A percentile compares a stretch with the other conserved stretches of the same genome.
Evolutionary conservation across 2,113 vertebrate genomes (phyloP).

Genomic region (Ailuropoda melanoleuca): DNA sequence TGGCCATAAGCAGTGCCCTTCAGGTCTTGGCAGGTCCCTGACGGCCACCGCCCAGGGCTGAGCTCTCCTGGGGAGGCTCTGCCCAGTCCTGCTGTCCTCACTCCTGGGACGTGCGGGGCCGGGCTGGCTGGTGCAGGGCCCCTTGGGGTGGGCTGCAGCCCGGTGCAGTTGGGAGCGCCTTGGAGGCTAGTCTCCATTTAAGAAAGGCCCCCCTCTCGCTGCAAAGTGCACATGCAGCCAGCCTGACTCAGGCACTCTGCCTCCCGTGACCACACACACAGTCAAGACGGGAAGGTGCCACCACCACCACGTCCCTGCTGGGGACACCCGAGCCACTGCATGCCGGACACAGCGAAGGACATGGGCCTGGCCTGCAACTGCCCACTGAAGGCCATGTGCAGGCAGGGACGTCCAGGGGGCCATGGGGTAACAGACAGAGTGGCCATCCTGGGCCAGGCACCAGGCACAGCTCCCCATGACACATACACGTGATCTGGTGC

Average conservation of each 20-base stretch:
- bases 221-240: neutral
- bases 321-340: neutral
- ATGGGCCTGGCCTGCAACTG: rapidly evolving
- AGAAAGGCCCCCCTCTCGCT: rapidly evolving
- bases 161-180: too few relatives aligned
- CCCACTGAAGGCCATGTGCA: neutral
- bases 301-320: neutral
- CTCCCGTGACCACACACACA: neutral
- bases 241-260: neutral
- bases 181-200: neutral
- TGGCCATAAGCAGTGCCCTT: rapidly evolving
- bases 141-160: neutral
- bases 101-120: neutral
- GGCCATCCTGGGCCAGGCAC: rapidly evolving
- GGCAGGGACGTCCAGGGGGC: neutral
- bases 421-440: neutral
- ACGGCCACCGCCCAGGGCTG: neutral
- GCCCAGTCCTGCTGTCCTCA: neutral
- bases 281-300: neutral
- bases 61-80: neutral
- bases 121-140: neutral
- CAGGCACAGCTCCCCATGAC: neutral
- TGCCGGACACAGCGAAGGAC: rapidly evolving
- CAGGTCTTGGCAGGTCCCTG: neutral
- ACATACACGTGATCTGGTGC: neutral